Evolutionary conservation across 2,113 vertebrate genomes (phyloP).

Genomic region (Ciconia maguari): DNA sequence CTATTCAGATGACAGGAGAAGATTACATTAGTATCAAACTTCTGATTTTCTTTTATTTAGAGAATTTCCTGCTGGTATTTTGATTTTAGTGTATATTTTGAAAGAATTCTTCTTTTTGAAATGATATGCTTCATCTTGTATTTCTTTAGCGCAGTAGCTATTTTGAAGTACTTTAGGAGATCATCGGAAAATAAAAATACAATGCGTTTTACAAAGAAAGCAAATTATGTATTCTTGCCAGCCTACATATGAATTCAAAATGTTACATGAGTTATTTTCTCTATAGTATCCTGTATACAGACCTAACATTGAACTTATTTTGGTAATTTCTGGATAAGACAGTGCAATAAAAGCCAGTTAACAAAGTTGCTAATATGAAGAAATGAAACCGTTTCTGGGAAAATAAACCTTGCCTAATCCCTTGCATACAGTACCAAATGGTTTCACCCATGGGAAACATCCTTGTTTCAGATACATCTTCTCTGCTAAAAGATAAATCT

Average conservation of each 20-base stretch:
- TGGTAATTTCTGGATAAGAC: neutral
- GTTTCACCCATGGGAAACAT: neutral
- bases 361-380: neutral
- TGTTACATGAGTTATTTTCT: neutral
- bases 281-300: neutral
- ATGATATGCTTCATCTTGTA: neutral
- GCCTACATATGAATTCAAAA: neutral
- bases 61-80: neutral
- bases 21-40: neutral
- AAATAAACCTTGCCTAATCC: neutral
- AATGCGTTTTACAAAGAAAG: neutral
- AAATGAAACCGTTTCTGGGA: neutral
- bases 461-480: neutral
- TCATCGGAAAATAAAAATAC: neutral
- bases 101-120: neutral
- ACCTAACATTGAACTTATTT: neutral
- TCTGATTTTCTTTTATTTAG: neutral
- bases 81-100: neutral
- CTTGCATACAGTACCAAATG: neutral
- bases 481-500: neutral
- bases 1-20: neutral
- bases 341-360: neutral
- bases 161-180: neutral
- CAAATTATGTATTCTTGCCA: neutral
- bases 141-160: neutral